Base-by-base conservation (phyloP, 2,888 invertebrate species). In the Perithous albicinctus region DNA sequence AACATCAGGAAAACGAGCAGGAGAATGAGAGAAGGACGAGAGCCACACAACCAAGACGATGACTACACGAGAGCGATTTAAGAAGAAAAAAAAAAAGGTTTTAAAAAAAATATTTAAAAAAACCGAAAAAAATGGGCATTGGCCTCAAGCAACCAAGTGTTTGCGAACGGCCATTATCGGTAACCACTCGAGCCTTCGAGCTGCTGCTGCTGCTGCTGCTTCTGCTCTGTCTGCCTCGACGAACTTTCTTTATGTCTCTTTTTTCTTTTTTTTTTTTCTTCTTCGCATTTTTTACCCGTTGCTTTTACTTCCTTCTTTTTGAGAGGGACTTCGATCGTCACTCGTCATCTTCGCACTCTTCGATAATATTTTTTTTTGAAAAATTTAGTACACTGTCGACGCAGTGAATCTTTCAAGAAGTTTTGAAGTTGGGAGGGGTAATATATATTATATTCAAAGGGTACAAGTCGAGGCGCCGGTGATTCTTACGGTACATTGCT, bases 401-500 rank as follows among this genome's bases (percentile, higher is more conserved):
- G 29, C 29, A 26, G 15, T n/a, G 23, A 46, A 26, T 46, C 43
- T 6, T 41, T 26, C 18, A 1, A 1, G 2, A 32, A 32, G 18
- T 32, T 18, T 59, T 3, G 59, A 59, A 59, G 18, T 32, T 3
- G 56, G n/a, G 32, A 5, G 29, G 32, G 29, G 29, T 20, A n/a
- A 6, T 63, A 46, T 66, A 29, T 66, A 26, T 48, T 32, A 12
- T 48, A 41, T 61, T 41, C 38, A 61, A 20, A 61, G 41, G 35
- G 61, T 12, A 20, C 12, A 2, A 41, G 38, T 7, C 41, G 76
- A 76, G 80, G 76, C 72, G 80, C 80, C 80, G 76, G 66, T 80
- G 75, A 80, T 72, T 78, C 75, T 80, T 80, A 75, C 80, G 80
- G 80, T 80, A 80, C 80, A 75, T 80, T 66, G 70, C 56, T 76